A percentile compares a stretch with the other conserved stretches of the same genome.
Conservation (phyloP, 2,888 invertebrate species). For the Craniophora ligustri region DNA sequence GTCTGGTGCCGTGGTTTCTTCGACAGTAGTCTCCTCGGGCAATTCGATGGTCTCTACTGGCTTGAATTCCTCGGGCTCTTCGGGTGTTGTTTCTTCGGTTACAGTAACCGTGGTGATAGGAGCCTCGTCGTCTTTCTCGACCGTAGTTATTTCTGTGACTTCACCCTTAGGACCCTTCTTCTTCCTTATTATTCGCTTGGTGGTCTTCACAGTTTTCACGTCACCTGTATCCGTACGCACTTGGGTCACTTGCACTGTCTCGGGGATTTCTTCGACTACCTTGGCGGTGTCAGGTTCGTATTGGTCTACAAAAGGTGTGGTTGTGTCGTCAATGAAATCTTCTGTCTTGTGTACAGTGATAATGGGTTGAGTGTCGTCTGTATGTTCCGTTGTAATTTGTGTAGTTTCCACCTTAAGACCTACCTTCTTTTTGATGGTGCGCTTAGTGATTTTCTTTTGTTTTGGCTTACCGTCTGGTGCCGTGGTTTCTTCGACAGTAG, state of each 20-base stretch:
- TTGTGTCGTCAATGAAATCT: constrained; percentile 59
- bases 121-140: constrained; percentile 53
- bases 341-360: constrained; percentile 71
- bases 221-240: constrained; percentile 49
- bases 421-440: constrained; percentile 74
- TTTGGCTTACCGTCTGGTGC: constrained; percentile 42
- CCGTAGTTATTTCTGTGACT: constrained; percentile 59
- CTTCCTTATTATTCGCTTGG: constrained; percentile 60
- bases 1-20: constrained; percentile 23
- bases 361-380: constrained; percentile 78
- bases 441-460: constrained; percentile 50
- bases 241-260: constrained; percentile 54
- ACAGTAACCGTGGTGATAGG: constrained; percentile 11
- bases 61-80: neutral
- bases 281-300: constrained; percentile 41
- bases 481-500: constrained; percentile 32
- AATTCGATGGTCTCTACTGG: constrained; percentile 47
- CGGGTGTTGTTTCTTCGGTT: neutral
- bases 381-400: constrained; percentile 70
- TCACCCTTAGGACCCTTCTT: constrained; percentile 54
- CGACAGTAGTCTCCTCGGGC: constrained; percentile 64
- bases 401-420: constrained; percentile 63
- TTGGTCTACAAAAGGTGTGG: constrained; percentile 34
- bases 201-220: constrained; percentile 46
- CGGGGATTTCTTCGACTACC: constrained; percentile 56